Evolutionary conservation across 2,113 vertebrate species (phyloP).

Genomic region (Sialia sialis): DNA sequence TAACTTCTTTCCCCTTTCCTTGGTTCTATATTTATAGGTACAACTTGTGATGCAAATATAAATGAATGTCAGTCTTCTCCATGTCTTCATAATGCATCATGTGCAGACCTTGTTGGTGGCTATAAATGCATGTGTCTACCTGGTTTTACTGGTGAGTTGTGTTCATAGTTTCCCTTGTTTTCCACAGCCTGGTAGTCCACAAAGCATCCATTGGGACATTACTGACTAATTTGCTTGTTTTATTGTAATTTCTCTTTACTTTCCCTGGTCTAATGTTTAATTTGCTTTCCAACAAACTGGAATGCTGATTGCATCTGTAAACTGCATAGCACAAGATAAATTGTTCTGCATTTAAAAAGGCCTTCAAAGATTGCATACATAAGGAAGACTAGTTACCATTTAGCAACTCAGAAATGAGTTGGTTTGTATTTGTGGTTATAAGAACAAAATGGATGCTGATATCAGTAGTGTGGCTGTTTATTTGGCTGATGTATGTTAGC

Average conservation of each 20-base stretch:
- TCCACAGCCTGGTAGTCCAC: neutral
- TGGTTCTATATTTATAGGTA: slow-evolving; percentile 32
- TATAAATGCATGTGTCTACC: slow-evolving; percentile 70
- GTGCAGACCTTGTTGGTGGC: slow-evolving; percentile 66
- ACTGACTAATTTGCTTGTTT: neutral
- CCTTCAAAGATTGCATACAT: neutral
- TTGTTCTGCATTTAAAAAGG: neutral
- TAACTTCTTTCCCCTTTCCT: neutral
- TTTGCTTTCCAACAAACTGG: slow-evolving; percentile 23
- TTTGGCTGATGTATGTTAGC: neutral
- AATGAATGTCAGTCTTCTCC: slow-evolving; percentile 77
- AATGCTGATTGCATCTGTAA: neutral
- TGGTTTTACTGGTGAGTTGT: slow-evolving; percentile 75
- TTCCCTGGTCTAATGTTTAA: slow-evolving; percentile 10
- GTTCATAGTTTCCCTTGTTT: neutral
- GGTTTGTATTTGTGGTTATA: neutral
- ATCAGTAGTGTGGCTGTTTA: neutral
- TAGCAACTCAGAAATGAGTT: neutral
- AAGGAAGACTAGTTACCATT: neutral
- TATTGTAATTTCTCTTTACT: slow-evolving; percentile 24
- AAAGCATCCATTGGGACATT: neutral
- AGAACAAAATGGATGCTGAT: slow-evolving; percentile 7
- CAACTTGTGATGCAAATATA: slow-evolving; percentile 76
- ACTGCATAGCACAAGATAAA: slow-evolving; percentile 16
- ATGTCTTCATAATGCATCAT: slow-evolving; percentile 72